Percentiles rank a stretch among this genome's conserved stretches.
phyloP scores from a whole-genome alignment of 2,797 vertebrate species.

The Myotis myotis region DNA sequence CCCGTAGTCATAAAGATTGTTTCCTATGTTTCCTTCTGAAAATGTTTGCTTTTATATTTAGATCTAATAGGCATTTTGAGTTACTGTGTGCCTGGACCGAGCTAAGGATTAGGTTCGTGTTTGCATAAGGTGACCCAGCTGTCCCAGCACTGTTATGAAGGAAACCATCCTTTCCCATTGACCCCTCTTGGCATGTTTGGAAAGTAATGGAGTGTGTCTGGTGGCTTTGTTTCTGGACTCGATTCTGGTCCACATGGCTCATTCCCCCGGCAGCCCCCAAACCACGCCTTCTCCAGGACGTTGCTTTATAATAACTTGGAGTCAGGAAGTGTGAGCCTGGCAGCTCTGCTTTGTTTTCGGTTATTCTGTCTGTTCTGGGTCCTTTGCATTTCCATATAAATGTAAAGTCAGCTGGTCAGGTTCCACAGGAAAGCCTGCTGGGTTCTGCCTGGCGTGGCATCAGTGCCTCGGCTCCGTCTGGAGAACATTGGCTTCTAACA shows the following conservation, averaged over 20 bases:
- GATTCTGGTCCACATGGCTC: neutral
- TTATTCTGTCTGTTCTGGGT: neutral
- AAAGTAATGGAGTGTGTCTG: neutral
- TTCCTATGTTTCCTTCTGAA: neutral
- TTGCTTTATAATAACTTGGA: neutral
- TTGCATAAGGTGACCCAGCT: neutral
- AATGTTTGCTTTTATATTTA: neutral
- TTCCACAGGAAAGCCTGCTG: neutral
- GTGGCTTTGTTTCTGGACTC: neutral
- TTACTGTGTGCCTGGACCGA: neutral
- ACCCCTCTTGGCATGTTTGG: neutral
- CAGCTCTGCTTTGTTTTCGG: neutral
- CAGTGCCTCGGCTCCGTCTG: neutral
- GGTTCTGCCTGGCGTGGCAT: neutral
- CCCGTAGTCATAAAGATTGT: neutral
- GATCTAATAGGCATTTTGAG: neutral
- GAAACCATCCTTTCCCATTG: neutral
- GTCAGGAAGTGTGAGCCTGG: neutral
- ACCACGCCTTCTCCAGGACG: accelerated
- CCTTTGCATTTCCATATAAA: neutral
- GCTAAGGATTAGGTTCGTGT: neutral
- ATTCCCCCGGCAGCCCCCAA: neutral
- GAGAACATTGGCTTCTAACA: neutral
- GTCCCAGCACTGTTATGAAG: neutral
- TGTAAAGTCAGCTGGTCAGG: neutral